Evolutionary conservation across 2,888 invertebrate species (phyloP).

Genomic region (Sminthurinus aureus): DNA sequence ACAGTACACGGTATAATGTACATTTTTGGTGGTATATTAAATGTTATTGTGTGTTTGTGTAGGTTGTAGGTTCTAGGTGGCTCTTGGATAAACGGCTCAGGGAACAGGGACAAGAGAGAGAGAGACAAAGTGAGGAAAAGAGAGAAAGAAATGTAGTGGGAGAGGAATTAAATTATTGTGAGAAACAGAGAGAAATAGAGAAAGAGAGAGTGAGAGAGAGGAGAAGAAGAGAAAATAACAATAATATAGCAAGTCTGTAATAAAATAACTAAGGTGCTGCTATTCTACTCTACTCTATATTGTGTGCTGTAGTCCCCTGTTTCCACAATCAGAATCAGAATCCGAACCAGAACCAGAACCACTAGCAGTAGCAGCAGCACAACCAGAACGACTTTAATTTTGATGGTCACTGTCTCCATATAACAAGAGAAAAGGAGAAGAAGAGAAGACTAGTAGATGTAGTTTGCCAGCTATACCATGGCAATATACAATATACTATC

Average conservation of each 20-base stretch:
- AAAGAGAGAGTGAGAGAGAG: conserved; percentile 2
- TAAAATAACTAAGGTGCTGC: conserved; percentile 44
- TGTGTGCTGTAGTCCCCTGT: conserved; percentile 23
- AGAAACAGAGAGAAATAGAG: conserved; percentile 18
- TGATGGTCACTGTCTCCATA: conserved; percentile 42
- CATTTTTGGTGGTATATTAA: background rate
- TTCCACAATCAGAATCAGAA: too few species aligned
- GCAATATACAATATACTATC: too few species aligned
- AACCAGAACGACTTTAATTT: conserved; percentile 43
- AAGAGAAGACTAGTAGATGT: too few species aligned
- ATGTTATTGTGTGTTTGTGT: conserved; percentile 24
- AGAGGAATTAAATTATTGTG: too few species aligned
- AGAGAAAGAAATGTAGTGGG: background rate
- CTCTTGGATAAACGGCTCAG: conserved; percentile 22
- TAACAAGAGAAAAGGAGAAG: background rate
- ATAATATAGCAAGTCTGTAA: conserved; percentile 37
- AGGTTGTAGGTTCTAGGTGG: too few species aligned
- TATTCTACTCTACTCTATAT: too few species aligned
- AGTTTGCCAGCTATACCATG: too few species aligned
- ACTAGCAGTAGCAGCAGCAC: background rate
- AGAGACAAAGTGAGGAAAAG: conserved; percentile 10
- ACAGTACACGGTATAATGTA: background rate
- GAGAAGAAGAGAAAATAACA: conserved; percentile 35
- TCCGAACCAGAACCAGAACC: too few species aligned
- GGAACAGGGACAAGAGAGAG: background rate